Evolutionary conservation across 1,140 invertebrate species (phyloP), one percentile per base, ranked within the genome.

Genomic region (Lamellibrachia luymesi): DNA sequence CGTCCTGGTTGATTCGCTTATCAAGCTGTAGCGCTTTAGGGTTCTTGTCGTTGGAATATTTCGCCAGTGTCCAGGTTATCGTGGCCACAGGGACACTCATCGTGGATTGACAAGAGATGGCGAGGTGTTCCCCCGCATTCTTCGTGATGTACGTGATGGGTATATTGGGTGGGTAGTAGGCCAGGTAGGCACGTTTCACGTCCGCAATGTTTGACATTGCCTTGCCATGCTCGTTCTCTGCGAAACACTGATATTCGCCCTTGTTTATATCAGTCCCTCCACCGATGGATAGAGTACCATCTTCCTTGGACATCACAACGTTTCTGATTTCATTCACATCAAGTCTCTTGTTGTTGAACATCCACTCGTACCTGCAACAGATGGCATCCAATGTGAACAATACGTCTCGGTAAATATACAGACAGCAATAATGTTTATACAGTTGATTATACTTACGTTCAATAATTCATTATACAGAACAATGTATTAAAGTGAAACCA

Each of bases 161-260:
- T 0, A 49, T 64, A 17, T 91, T 50, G 22, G 56, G 27, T 13
- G 92, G 92, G 92, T 92, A 92, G 13, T 0, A 0, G 51, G 49
- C 27, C 17, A 93, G 25, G 25, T 13, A 7, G 49, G 91, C 50
- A 17, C 56, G 50, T 56, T 27, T 49, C 27, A 93, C 13, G 0
- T 56, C 6, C 2, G 49, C 4, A 38, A 64, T 13, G 91, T 92
- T 90, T 17, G 93, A 93, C 50, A 92, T 80, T 7, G 91, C 93
- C 2, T 27, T 92, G 52, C 93, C 93, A 27, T 92, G 93, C 90
- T 93, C 91, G 91, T 93, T 93, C 27, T 56, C 22, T 25, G 93
- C 91, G 38, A 93, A 91, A 56, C 93, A 93, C 27, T 92, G 93
- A 91, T 93, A 93, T 7, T 64, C 22, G 56, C 93, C 93, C 25